These are phyloP conservation scores for Hemicentrotus pulcherrimus DNA, from an alignment of 35 echinoderm and acorn worm species.

Conservation along the genomic window DNA sequence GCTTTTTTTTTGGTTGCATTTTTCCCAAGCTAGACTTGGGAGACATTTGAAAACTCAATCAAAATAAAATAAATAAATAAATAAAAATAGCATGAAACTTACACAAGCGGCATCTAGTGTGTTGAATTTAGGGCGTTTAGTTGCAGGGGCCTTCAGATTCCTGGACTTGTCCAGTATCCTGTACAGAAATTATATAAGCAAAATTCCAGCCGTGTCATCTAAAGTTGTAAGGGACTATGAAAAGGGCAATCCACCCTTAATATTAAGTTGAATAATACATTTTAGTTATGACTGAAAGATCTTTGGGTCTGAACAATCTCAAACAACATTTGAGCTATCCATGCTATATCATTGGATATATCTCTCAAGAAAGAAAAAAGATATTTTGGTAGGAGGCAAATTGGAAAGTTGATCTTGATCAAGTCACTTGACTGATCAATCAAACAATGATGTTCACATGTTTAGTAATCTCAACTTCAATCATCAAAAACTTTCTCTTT, in stretches of 20 bases:
- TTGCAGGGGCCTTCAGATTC: constrained; percentile 26
- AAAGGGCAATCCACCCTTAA: not conserved
- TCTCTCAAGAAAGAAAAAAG: not conserved
- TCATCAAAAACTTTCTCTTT: not conserved
- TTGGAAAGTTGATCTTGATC: not conserved
- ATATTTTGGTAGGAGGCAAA: not conserved
- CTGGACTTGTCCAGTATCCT: constrained; percentile 29
- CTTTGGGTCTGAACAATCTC: not conserved
- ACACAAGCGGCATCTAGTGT: constrained; percentile 15
- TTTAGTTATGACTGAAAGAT: not conserved
- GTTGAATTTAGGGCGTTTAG: constrained; percentile 6
- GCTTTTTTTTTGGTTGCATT: too few species aligned
- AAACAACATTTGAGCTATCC: not conserved
- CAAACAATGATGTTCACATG: not conserved
- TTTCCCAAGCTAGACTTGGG: too few species aligned
- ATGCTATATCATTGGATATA: not conserved
- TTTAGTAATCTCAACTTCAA: not conserved
- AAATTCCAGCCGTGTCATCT: not conserved
- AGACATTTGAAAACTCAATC: too few species aligned
- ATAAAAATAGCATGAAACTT: not conserved
- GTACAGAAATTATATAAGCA: not conserved
- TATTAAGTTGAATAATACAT: not conserved
- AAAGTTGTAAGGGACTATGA: not conserved
- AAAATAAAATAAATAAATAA: too few species aligned
- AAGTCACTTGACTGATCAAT: too few species aligned